phyloP scores from a whole-genome alignment of 2,797 vertebrate genomes.

The Crax fasciolata region DNA sequence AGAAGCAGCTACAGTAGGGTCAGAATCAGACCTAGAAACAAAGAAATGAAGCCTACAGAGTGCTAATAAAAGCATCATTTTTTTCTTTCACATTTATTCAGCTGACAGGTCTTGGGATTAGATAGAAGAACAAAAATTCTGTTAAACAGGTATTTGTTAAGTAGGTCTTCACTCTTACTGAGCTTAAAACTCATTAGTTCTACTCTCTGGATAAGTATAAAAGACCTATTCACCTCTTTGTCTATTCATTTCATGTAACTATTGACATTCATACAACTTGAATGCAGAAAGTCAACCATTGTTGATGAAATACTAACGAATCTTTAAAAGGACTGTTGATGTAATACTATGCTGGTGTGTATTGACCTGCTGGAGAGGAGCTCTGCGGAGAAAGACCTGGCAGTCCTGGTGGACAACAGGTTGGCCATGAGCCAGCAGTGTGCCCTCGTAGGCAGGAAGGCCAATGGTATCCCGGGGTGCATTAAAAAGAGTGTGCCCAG shows the following conservation, averaged over 20 bases:
- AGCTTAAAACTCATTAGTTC: conserved; percentile 63
- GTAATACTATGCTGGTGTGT: conserved; percentile 14
- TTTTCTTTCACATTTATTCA: conserved; percentile 17
- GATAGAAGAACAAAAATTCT: conserved; percentile 31
- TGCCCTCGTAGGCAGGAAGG: no score
- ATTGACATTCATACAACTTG: conserved; percentile 26
- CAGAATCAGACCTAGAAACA: background rate
- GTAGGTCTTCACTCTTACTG: background rate
- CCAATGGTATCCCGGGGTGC: no score
- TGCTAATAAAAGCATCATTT: background rate
- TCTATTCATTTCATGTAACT: conserved; percentile 58
- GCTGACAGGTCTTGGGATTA: background rate
- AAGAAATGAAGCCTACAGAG: background rate
- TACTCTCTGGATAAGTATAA: conserved; percentile 59
- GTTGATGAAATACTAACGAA: conserved; percentile 54
- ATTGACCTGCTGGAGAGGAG: no score
- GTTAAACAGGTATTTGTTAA: conserved; percentile 45
- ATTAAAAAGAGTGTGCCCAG: no score
- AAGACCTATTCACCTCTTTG: conserved; percentile 45
- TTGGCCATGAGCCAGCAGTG: no score
- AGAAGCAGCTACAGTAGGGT: background rate
- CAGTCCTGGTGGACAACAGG: no score
- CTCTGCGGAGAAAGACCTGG: no score
- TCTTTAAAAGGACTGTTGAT: conserved; percentile 58
- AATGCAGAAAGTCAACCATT: conserved; percentile 41